phyloP scores from a whole-genome alignment of 2,888 invertebrate genomes.

The Gymnosoma rotundatum region DNA sequence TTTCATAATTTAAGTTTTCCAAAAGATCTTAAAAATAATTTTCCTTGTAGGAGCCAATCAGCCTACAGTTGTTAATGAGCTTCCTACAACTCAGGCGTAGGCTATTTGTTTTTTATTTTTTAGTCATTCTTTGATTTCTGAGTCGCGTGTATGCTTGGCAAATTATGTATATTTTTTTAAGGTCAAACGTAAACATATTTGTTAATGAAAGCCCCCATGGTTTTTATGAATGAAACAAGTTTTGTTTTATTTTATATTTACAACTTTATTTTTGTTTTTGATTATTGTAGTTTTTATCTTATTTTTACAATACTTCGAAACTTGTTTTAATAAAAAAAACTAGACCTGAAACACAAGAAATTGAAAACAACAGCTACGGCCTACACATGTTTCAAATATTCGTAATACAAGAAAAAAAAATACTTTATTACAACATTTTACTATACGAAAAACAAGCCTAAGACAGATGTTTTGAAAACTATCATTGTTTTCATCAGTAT shows the following conservation, averaged over 20 bases:
- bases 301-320: conserved; percentile 5
- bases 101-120: not conserved
- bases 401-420: not conserved
- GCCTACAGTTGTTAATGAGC: not conserved
- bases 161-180: conserved; percentile 16
- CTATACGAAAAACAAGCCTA: not conserved
- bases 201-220: conserved; percentile 34
- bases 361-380: conserved; percentile 31
- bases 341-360: not conserved
- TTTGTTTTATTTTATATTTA: conserved; percentile 3
- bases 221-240: conserved; percentile 44
- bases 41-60: not conserved
- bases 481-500: no score
- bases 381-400: conserved; percentile 37
- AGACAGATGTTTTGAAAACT: no score
- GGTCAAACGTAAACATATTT: conserved; percentile 35
- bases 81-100: not conserved
- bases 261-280: not conserved
- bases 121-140: not conserved
- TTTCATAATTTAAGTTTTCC: no score
- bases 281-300: conserved; percentile 5
- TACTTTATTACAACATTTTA: no score
- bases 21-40: not conserved
- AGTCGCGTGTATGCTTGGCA: not conserved
- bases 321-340: conserved; percentile 20